Conservation (phyloP, 2,113 vertebrate species). For the Trogon melanurus region DNA sequence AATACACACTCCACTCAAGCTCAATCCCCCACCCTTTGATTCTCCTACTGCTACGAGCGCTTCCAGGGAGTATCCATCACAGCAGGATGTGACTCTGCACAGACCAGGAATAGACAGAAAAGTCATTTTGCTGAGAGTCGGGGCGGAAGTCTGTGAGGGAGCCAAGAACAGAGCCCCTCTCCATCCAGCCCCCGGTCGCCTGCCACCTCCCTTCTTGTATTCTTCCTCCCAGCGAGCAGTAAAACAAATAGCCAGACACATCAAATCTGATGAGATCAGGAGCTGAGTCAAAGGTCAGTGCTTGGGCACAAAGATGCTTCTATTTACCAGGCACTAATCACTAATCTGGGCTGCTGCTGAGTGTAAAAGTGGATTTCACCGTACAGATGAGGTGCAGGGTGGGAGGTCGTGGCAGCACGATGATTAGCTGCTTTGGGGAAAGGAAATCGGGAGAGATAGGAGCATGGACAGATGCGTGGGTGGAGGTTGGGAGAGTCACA, state of each 20-base stretch:
- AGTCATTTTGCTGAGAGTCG: background rate
- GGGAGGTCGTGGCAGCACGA: accelerated
- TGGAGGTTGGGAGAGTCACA: accelerated
- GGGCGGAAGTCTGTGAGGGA: background rate
- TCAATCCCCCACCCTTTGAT: background rate
- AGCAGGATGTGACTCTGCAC: background rate
- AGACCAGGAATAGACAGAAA: background rate
- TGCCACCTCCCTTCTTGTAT: background rate
- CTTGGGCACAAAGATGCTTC: conserved; percentile 29
- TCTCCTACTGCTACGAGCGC: background rate
- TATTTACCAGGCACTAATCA: conserved; percentile 29
- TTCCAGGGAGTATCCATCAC: background rate
- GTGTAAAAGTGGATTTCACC: background rate
- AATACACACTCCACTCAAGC: background rate
- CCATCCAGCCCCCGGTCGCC: accelerated
- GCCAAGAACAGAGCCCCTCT: background rate
- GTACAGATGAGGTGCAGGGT: background rate
- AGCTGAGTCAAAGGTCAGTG: conserved; percentile 25
- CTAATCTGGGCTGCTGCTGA: background rate
- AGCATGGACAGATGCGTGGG: background rate
- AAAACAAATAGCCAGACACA: conserved; percentile 10
- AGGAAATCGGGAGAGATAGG: background rate
- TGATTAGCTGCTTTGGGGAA: background rate
- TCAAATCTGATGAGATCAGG: background rate
- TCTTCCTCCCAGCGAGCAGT: background rate